Evolutionary conservation across 2,113 vertebrate genomes (phyloP).

Genomic region (Actenoides lindsayi): DNA sequence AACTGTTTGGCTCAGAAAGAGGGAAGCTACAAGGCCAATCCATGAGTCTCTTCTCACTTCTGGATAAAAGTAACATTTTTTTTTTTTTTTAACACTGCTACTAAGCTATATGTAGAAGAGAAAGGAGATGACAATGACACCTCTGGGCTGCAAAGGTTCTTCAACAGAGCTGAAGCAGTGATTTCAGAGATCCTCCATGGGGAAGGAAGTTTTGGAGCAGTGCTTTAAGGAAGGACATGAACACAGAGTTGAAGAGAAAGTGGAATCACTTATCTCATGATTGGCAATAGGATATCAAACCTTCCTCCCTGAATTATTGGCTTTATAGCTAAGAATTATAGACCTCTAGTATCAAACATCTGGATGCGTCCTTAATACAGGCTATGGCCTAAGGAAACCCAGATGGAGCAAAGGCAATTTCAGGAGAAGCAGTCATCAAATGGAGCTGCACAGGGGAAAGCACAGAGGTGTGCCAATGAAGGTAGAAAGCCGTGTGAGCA

Average conservation of each 20-base stretch:
- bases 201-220: neutral
- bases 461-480: neutral
- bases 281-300: neutral
- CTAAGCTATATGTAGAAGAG: neutral
- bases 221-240: neutral
- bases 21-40: neutral
- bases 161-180: neutral
- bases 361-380: neutral
- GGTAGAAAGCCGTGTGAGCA: neutral
- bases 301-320: neutral
- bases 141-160: neutral
- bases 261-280: neutral
- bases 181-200: neutral
- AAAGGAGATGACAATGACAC: neutral
- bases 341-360: neutral
- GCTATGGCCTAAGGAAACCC: neutral
- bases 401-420: neutral
- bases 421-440: neutral
- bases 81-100: neutral
- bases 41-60: neutral
- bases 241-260: neutral
- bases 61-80: neutral
- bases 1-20: neutral
- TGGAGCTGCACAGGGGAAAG: neutral
- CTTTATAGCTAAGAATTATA: neutral